phyloP scores from a whole-genome alignment of 2,797 vertebrate species.

The Alcedo atthis region DNA sequence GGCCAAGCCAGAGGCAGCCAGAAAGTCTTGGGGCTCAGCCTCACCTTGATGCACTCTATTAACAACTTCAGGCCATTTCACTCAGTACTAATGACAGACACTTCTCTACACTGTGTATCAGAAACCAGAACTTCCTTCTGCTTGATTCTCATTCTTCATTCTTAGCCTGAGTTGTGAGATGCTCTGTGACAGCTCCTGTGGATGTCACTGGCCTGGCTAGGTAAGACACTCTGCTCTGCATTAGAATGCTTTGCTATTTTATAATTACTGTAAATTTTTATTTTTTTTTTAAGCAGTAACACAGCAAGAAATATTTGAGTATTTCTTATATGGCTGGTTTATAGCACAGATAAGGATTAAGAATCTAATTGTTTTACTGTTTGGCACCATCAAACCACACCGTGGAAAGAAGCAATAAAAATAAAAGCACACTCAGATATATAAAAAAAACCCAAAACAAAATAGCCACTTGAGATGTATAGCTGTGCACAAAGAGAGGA shows the following conservation, averaged over 20 bases:
- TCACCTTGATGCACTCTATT: neutral
- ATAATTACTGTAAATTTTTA: neutral
- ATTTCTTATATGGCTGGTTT: constrained; percentile 15
- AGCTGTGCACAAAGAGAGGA: neutral
- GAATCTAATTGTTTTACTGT: neutral
- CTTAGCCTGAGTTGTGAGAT: neutral
- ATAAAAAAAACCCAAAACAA: neutral
- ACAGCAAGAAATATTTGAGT: neutral
- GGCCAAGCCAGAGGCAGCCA: neutral
- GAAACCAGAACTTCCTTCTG: neutral
- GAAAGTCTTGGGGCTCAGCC: neutral
- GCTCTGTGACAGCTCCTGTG: neutral
- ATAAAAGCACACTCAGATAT: neutral
- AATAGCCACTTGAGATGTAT: neutral
- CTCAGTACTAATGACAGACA: constrained; percentile 7
- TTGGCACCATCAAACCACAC: neutral
- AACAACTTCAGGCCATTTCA: neutral
- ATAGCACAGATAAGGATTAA: neutral
- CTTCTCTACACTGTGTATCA: neutral
- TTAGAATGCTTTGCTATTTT: constrained; percentile 2
- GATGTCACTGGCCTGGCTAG: neutral
- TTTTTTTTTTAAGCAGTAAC: neutral
- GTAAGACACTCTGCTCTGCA: neutral
- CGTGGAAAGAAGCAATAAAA: neutral
- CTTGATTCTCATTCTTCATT: neutral